These are phyloP conservation scores for Scaptomyza graminum DNA, from an alignment of 1,140 invertebrate species.

Conservation along the genomic window DNA sequence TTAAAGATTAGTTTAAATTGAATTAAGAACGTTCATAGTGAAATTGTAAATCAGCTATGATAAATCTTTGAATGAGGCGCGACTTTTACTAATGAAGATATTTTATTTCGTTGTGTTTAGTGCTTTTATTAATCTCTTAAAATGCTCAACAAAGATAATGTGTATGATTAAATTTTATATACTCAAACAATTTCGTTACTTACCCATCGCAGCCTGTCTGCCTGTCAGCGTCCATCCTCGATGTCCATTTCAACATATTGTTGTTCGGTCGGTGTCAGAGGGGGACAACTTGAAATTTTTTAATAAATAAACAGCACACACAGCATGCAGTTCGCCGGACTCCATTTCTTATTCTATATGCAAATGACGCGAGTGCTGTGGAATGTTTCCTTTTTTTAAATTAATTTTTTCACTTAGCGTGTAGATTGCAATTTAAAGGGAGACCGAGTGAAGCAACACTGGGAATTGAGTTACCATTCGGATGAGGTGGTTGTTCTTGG, in stretches of 20 bases:
- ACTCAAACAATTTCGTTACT: no score
- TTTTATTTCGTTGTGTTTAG: no score
- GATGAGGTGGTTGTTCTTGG: neutral
- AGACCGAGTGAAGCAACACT: conserved; percentile 28
- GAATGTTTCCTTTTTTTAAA: conserved; percentile 52
- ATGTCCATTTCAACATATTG: conserved; percentile 57
- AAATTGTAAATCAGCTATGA: no score
- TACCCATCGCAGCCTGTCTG: no score
- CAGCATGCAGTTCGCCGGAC: conserved; percentile 49
- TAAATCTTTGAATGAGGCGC: no score
- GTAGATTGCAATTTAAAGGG: conserved; percentile 65
- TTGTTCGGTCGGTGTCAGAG: conserved; percentile 11
- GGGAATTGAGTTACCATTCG: conserved; percentile 60
- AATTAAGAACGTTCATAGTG: no score
- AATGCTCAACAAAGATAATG: no score
- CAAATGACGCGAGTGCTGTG: conserved; percentile 57
- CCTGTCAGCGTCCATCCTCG: conserved; percentile 39
- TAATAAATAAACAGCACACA: conserved; percentile 66
- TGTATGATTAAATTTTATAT: no score
- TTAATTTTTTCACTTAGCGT: conserved; percentile 78
- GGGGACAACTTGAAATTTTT: conserved; percentile 52
- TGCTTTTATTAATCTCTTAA: no score
- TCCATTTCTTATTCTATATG: conserved; percentile 27
- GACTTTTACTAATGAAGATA: no score
- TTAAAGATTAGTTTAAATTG: neutral